Evolutionary conservation across 35 echinoderm and acorn worm genomes (phyloP).

Genomic region (Apostichopus parvimensis): DNA sequence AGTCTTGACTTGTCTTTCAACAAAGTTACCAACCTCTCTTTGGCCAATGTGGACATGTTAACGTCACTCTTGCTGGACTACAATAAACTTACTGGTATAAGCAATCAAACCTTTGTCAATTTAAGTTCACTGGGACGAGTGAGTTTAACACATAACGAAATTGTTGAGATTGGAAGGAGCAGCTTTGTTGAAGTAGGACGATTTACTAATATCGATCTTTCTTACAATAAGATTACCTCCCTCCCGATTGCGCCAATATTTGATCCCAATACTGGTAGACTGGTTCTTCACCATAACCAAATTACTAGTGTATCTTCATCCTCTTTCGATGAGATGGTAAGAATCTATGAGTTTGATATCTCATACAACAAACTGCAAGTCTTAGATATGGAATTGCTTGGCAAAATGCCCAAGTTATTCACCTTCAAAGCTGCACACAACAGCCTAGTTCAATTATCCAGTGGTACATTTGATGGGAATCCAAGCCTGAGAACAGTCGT

Average conservation of each 20-base stretch:
- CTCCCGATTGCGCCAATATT: slow-evolving; percentile 2
- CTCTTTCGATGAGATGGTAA: slow-evolving; percentile 13
- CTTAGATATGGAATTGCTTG: slow-evolving; percentile 2
- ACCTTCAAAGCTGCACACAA: background rate
- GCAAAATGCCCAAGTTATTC: slow-evolving; percentile 32
- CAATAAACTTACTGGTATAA: background rate
- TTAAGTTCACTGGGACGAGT: background rate
- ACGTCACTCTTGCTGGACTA: background rate
- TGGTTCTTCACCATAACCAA: slow-evolving; percentile 8
- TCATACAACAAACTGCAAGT: slow-evolving; percentile 9
- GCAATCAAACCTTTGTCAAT: background rate
- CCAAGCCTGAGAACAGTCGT: background rate
- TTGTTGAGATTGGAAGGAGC: background rate
- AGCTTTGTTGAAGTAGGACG: background rate
- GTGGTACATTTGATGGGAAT: background rate
- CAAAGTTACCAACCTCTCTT: background rate
- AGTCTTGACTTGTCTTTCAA: slow-evolving; percentile 35
- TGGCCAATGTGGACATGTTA: background rate
- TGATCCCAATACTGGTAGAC: background rate
- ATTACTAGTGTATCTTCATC: background rate
- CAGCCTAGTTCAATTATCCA: background rate
- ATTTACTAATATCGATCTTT: background rate
- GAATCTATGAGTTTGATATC: background rate
- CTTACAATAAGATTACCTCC: background rate
- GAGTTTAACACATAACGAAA: slow-evolving; percentile 9